These are phyloP conservation scores for Kryptolebias ocellatus DNA, from an alignment of 2,797 vertebrate species.

Conservation along the genomic window DNA sequence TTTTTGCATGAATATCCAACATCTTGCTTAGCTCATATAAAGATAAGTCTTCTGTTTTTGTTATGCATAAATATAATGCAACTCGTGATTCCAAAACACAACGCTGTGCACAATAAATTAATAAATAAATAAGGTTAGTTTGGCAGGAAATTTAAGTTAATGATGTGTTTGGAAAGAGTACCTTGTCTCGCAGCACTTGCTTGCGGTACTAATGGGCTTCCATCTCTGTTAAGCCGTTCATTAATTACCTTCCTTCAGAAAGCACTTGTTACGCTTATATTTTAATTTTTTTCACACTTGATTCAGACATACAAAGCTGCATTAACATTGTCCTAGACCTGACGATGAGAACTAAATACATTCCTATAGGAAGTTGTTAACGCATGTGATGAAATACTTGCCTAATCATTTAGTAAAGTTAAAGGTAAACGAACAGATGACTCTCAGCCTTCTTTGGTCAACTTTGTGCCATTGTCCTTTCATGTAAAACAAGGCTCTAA, in stretches of 20 bases:
- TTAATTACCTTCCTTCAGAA: slow-evolving; percentile 59
- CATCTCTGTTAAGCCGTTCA: neutral
- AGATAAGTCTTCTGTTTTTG: slow-evolving; percentile 1
- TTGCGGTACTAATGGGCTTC: no score
- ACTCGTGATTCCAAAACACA: slow-evolving; percentile 17
- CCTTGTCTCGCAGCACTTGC: neutral
- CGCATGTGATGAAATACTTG: neutral
- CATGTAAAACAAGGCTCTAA: neutral
- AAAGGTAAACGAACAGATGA: neutral
- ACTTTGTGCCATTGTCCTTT: neutral
- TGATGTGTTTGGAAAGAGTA: neutral
- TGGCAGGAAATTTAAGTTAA: neutral
- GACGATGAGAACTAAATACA: slow-evolving; percentile 30
- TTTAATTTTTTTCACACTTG: slow-evolving; percentile 48
- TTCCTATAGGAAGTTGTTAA: no score
- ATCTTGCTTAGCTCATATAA: slow-evolving; percentile 68
- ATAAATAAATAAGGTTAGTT: neutral
- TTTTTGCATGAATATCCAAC: slow-evolving; percentile 70
- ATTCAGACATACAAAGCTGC: slow-evolving; percentile 61
- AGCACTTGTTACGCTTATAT: slow-evolving; percentile 65
- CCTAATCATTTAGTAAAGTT: slow-evolving; percentile 46
- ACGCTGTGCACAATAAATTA: slow-evolving; percentile 19
- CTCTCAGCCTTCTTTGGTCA: neutral
- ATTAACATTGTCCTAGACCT: slow-evolving; percentile 55
- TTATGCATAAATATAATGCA: neutral